phyloP scores from a whole-genome alignment of 2,797 vertebrate genomes.

The Geotria australis region DNA sequence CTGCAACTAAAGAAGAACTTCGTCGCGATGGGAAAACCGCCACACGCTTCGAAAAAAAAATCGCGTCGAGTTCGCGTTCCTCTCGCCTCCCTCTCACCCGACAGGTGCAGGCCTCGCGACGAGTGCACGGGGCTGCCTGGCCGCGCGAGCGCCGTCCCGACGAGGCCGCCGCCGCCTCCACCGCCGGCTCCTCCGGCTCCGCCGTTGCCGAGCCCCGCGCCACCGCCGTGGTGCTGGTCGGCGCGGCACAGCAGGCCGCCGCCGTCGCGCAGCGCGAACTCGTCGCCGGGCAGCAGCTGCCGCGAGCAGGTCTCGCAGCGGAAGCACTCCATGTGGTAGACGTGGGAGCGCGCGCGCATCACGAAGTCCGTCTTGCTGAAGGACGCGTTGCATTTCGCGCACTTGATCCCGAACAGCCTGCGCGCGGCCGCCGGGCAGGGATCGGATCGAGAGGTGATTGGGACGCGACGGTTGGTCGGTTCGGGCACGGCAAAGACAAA shows the following conservation, averaged over 20 bases:
- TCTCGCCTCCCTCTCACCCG: slow-evolving; percentile 25
- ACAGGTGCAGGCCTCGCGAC: slow-evolving; percentile 68
- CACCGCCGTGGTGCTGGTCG: slow-evolving; percentile 26
- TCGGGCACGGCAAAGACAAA: too few species aligned
- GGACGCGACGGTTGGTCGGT: too few species aligned
- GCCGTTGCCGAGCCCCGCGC: slow-evolving; percentile 35
- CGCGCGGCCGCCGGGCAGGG: not conserved
- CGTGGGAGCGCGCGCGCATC: slow-evolving; percentile 76
- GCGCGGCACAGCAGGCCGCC: slow-evolving; percentile 79
- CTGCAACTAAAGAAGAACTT: too few species aligned
- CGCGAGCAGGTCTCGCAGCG: slow-evolving; percentile 87
- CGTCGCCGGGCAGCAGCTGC: slow-evolving; percentile 81
- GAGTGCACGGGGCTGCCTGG: slow-evolving; percentile 62
- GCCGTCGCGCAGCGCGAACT: slow-evolving; percentile 69
- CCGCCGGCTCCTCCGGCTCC: slow-evolving; percentile 25
- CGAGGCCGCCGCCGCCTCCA: too few species aligned
- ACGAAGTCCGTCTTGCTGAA: slow-evolving; percentile 97
- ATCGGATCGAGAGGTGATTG: too few species aligned
- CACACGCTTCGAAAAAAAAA: too few species aligned
- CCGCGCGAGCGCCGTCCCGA: too few species aligned
- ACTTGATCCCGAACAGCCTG: slow-evolving; percentile 88
- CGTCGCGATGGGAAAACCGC: too few species aligned
- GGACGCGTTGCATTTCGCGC: slow-evolving; percentile 82
- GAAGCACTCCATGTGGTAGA: slow-evolving; percentile 96
- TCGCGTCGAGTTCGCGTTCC: too few species aligned